Evolutionary conservation across 1,140 invertebrate species (phyloP), one percentile per base, ranked within the genome.

Genomic region (Micrasema minimum): DNA sequence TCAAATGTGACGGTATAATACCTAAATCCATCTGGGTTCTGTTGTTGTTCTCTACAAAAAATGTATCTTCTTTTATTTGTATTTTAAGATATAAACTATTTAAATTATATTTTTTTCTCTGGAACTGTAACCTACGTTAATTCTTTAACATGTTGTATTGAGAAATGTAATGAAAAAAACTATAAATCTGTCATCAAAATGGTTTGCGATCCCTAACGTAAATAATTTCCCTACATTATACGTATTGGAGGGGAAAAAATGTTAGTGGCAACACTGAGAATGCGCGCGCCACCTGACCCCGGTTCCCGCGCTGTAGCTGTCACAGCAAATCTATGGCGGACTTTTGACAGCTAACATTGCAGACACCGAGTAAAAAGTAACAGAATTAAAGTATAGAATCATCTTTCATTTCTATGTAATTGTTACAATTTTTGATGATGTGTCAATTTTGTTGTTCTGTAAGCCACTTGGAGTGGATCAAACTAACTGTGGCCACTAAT

Each of bases 211-310:
- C 37, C n/a, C 57, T 43, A n/a, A n/a, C n/a, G 16, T 35, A 23
- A 62, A 61, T 61, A 43, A 61, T 61, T 41, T 61, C 37, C 57
- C 35, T 12, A 43, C 57, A n/a, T n/a, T n/a, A n/a, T n/a, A n/a
- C n/a, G n/a, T 61, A n/a, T 14, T 37, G 43, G 38, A 62, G 22
- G 38, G 38, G 38, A 20, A 41, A 26, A 62, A 62, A 35, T 61
- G 11, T 41, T 23, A 62, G 57, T 62, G 38, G 57, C 57, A 62
- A 43, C 57, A 62, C 57, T 43, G 38, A 62, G 57, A 62, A 62
- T 62, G 57, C 38, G 57, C n/a, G n/a, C 64, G 64, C 64, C 48
- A 66, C 64, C 14, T 66, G 64, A 66, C 64, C 64, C 64, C 64
- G 48, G 51, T 66, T 66, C 64, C 64, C 45, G 64, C 64, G 46